Conservation (phyloP, 2,797 vertebrate genomes). For the Mus minutoides region DNA sequence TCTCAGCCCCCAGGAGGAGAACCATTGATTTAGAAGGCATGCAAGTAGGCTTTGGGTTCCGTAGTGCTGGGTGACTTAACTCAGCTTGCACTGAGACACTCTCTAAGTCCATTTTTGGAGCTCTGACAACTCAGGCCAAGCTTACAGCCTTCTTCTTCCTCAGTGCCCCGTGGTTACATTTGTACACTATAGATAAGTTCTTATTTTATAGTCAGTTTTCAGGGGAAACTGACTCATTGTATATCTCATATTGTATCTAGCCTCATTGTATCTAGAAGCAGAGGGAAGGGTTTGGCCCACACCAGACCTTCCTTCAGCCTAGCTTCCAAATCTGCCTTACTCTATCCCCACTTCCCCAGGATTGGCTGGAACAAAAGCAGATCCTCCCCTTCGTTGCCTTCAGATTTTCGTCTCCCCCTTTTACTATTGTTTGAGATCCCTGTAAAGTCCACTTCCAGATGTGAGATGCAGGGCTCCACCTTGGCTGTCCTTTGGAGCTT, state of each 20-base stretch:
- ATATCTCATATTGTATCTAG: neutral
- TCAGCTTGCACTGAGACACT: neutral
- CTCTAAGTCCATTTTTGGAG: neutral
- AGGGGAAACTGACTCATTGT: neutral
- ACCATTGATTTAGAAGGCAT: neutral
- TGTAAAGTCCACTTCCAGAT: neutral
- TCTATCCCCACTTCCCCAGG: neutral
- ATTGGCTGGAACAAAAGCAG: neutral
- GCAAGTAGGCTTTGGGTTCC: neutral
- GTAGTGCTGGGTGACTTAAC: neutral
- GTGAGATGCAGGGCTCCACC: neutral
- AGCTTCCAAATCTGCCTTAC: neutral
- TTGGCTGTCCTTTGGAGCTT: conserved; percentile 59
- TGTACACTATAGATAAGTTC: neutral
- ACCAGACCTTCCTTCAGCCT: neutral
- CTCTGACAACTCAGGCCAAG: neutral
- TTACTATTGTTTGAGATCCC: neutral
- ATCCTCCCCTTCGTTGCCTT: neutral
- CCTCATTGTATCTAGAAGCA: no score
- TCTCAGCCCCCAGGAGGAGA: neutral
- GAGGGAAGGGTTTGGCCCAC: neutral
- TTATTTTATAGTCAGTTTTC: neutral
- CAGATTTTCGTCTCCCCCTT: neutral
- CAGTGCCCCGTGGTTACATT: accelerated
- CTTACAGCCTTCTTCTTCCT: neutral